A percentile compares a stretch with the other conserved stretches of the same genome.
Evolutionary conservation across 92 coral and sea anemone species (phyloP).

Genomic region (Actinostola sp.): DNA sequence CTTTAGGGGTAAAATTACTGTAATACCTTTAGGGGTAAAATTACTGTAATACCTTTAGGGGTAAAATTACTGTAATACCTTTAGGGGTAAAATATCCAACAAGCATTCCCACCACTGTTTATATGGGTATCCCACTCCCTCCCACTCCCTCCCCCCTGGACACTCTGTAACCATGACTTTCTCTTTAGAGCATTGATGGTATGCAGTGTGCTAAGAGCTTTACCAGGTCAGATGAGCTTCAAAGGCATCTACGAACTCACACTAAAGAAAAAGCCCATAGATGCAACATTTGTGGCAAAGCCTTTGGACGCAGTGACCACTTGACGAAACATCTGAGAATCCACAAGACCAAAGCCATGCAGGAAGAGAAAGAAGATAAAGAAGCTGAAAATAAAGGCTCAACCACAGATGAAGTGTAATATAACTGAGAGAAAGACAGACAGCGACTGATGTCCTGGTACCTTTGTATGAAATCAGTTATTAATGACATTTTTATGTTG

Average conservation of each 20-base stretch:
- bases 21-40: too few species aligned
- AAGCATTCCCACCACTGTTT: too few species aligned
- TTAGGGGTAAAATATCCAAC: too few species aligned
- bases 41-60: too few species aligned
- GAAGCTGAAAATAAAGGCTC: constrained; percentile 19
- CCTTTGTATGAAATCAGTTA: neutral
- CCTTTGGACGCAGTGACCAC: constrained; percentile 93
- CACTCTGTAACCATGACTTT: neutral
- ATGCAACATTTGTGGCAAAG: constrained; percentile 73
- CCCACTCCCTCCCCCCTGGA: too few species aligned
- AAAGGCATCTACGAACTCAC: constrained; percentile 83
- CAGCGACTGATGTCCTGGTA: neutral
- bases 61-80: too few species aligned
- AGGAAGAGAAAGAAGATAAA: constrained; percentile 24
- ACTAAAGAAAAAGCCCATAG: constrained; percentile 80
- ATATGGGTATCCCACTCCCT: neutral
- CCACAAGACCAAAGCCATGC: constrained; percentile 51
- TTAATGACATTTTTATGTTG: too few species aligned
- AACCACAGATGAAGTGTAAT: neutral
- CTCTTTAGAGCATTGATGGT: constrained; percentile 54
- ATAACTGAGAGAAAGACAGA: neutral
- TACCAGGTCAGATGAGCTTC: constrained; percentile 89
- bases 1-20: too few species aligned
- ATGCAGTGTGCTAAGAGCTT: constrained; percentile 80
- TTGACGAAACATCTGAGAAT: constrained; percentile 80